phyloP scores from a whole-genome alignment of 2,888 invertebrate species.

The Magallana nippona region DNA sequence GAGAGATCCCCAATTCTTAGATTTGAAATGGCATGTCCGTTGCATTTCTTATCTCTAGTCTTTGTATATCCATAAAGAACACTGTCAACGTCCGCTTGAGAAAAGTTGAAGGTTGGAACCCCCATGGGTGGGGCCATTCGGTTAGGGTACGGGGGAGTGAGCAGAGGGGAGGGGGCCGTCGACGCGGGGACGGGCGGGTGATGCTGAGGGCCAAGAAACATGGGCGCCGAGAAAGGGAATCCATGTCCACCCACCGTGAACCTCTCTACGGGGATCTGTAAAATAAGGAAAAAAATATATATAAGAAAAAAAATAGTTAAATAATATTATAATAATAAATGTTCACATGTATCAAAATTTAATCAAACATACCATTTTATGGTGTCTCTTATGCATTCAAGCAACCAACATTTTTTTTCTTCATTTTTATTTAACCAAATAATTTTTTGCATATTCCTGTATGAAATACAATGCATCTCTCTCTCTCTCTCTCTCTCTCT shows the following conservation, averaged over 20 bases:
- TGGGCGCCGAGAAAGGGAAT: constrained; percentile 47
- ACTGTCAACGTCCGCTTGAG: constrained; percentile 76
- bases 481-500: too few species aligned
- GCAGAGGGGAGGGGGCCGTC: constrained; percentile 3
- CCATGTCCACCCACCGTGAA: constrained; percentile 48
- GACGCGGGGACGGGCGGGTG: constrained; percentile 39
- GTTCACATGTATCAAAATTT: too few species aligned
- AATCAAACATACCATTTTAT: too few species aligned
- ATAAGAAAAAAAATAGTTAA: background rate
- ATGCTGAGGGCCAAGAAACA: constrained; percentile 42
- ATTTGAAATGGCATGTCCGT: constrained; percentile 76
- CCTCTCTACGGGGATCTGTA: constrained; percentile 56
- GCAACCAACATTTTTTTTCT: too few species aligned
- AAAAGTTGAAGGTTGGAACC: constrained; percentile 63
- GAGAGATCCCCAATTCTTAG: constrained; percentile 73
- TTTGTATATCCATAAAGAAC: constrained; percentile 77
- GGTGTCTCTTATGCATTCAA: too few species aligned
- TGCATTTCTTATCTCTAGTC: constrained; percentile 60
- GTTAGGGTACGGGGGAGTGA: background rate
- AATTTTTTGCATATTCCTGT: too few species aligned
- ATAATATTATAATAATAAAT: background rate
- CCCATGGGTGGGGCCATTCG: constrained; percentile 52
- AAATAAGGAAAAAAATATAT: background rate
- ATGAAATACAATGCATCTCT: too few species aligned
- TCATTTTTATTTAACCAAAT: too few species aligned